Percentiles rank a stretch among this genome's conserved stretches.
Evolutionary conservation across 2,113 vertebrate genomes (phyloP).

Genomic region (Melanotaenia duboulayi): DNA sequence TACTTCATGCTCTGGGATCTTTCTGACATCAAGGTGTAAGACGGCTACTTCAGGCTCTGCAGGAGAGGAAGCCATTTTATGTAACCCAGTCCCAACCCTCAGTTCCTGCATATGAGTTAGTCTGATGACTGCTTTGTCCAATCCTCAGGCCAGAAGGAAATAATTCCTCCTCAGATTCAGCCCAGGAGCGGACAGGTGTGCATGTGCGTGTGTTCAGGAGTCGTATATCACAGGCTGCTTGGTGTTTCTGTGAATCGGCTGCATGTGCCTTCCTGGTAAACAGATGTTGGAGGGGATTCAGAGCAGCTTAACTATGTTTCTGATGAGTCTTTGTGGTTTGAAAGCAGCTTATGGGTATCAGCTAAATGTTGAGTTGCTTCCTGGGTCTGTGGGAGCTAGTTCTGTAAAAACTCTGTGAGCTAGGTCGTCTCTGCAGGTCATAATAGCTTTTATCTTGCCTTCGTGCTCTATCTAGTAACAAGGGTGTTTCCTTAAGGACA

Average conservation of each 20-base stretch:
- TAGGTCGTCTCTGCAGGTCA: background rate
- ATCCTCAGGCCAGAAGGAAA: constrained; percentile 23
- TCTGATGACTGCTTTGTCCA: constrained; percentile 34
- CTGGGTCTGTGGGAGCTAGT: too few relatives aligned
- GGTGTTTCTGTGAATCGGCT: background rate
- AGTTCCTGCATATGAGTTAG: constrained; percentile 15
- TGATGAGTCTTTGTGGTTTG: background rate
- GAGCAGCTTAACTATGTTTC: background rate
- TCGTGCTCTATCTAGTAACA: constrained; percentile 5
- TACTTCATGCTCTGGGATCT: background rate
- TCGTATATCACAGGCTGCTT: background rate
- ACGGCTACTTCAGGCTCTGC: background rate
- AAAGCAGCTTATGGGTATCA: background rate
- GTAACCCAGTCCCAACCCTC: constrained; percentile 23
- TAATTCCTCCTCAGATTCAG: constrained; percentile 18
- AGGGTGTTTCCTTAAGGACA: background rate
- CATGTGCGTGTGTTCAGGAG: background rate
- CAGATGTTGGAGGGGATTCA: background rate
- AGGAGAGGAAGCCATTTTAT: constrained; percentile 4
- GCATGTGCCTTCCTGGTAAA: background rate
- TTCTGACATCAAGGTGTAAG: background rate
- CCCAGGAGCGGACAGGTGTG: background rate
- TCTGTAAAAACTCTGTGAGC: background rate
- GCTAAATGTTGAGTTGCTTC: background rate
- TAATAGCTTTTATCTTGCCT: constrained; percentile 7